Conservation (phyloP, 2,113 vertebrate genomes). For the Cyanistes caeruleus region DNA sequence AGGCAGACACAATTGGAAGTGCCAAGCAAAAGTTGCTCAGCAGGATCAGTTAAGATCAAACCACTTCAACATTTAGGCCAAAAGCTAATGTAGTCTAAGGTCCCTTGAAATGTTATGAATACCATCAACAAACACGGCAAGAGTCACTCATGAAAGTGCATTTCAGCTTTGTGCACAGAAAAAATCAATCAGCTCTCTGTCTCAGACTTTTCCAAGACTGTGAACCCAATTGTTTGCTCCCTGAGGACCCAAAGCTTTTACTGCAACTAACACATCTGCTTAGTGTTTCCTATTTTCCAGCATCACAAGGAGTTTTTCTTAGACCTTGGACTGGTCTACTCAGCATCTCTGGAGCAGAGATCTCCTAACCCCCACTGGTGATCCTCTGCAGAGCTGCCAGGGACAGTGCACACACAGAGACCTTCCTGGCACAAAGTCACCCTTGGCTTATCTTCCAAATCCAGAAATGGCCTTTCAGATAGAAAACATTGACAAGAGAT, state of each 20-base stretch:
- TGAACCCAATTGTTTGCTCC: neutral
- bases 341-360: neutral
- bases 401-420: neutral
- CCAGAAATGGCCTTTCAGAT: neutral
- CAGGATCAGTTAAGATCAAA: conserved; percentile 20
- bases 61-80: neutral
- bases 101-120: conserved; percentile 39
- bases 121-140: neutral
- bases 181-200: neutral
- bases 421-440: neutral
- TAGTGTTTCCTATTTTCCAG: conserved; percentile 3
- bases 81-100: conserved; percentile 1
- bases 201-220: conserved; percentile 12
- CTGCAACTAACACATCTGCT: conserved; percentile 33
- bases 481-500: neutral
- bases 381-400: neutral
- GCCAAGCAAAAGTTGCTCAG: neutral
- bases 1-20: neutral
- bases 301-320: conserved; percentile 7
- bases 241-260: conserved; percentile 23
- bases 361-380: neutral
- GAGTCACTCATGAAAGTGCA: neutral
- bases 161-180: conserved; percentile 20
- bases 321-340: neutral
- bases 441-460: neutral